Conservation (phyloP, 2,888 invertebrate genomes). For the Zygothrica quintamaculata region DNA sequence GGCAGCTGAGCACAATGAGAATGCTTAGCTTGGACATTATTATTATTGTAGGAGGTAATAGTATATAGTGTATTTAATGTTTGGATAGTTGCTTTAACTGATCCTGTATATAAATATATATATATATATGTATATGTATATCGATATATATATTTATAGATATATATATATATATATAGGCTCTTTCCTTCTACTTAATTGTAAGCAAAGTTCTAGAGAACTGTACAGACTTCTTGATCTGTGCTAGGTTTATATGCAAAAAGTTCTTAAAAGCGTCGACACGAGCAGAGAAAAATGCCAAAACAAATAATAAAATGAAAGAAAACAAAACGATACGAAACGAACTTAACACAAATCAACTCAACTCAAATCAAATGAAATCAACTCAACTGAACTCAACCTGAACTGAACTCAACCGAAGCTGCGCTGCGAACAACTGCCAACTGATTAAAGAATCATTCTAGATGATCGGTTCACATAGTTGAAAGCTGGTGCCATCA, state of each 20-base stretch:
- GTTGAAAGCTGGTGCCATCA: constrained; percentile 15
- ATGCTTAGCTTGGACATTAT: constrained; percentile 60
- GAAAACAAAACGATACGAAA: constrained; percentile 9
- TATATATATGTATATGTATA: too few species aligned
- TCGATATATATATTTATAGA: too few species aligned
- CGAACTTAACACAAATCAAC: constrained; percentile 20
- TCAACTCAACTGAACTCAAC: constrained; percentile 15
- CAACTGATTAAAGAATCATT: constrained; percentile 39
- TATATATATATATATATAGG: too few species aligned
- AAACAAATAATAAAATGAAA: constrained; percentile 10
- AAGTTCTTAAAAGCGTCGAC: constrained; percentile 46
- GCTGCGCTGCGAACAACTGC: constrained; percentile 11
- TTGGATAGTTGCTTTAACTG: constrained; percentile 8
- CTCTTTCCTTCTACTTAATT: constrained; percentile 72
- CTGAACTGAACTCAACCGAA: constrained; percentile 23
- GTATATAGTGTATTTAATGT: constrained; percentile 24
- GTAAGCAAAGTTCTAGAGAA: constrained; percentile 76
- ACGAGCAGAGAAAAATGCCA: constrained; percentile 12
- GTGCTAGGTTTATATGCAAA: constrained; percentile 81
- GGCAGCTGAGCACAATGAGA: constrained; percentile 56
- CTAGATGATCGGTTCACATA: constrained; percentile 30
- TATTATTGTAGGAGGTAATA: not conserved
- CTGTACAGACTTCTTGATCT: constrained; percentile 71
- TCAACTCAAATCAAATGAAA: constrained; percentile 18
- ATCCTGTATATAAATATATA: too few species aligned